Evolutionary conservation across 2,113 vertebrate species (phyloP), one percentile per base, ranked within the genome.

Genomic region (Cranoglanis bouderius): DNA sequence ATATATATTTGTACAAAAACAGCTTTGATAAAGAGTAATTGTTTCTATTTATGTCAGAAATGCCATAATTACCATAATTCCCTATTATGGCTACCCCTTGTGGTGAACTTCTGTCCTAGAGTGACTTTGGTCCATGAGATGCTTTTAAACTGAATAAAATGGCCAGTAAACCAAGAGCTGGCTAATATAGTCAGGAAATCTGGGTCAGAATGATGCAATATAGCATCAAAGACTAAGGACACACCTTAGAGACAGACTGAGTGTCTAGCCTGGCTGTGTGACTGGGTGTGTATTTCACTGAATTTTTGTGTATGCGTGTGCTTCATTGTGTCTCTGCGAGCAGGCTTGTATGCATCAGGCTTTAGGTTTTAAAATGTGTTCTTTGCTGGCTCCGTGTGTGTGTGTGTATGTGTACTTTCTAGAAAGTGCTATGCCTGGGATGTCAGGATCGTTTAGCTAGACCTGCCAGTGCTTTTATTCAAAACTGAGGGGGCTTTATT

Each of bases 171-270:
- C 82, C n/a, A 29, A 78, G 57, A 46, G 57, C 18, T 72, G 51
- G 55, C 40, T 88, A 77, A 84, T 75, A 84, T 77, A 88, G 70
- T 74, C 70, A 63, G 46, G 82, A 51, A 88, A 85, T 85, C 72
- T 85, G 88, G 88, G 82, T 85, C 88, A 88, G 82, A n/a, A 85
- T 88, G 88, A 88, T 85, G 88, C 72, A 88, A 85, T 78, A 26
- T 26, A 65, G 40, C 82, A 77, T 88, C 88, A 85, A 83, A 88
- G 40, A 88, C 40, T 49, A 85, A 65, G 72, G 38, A 85, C 82
- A 88, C 70, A 88, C 82, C 82, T 88, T 77, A 53, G 59, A 88
- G 38, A 83, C 61, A 85, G 55, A 49, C 40, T 10, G 57, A 51
- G 57, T 40, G 88, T 85, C 88, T 88, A 51, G 70, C 51, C 72